Conservation (phyloP, 2,888 invertebrate species). For the Polyploca ridens region DNA sequence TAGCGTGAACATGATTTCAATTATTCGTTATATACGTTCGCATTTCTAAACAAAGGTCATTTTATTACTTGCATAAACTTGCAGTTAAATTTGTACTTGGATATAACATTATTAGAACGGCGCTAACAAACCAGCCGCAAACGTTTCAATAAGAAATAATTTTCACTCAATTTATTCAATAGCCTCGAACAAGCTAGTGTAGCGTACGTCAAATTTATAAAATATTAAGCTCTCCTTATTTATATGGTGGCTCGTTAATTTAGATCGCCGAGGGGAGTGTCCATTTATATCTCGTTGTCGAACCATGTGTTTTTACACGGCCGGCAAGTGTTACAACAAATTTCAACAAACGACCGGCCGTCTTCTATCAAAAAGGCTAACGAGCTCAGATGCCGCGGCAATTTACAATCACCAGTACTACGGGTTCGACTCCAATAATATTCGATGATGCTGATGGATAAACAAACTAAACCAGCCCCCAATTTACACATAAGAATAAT, state of each 20-base stretch:
- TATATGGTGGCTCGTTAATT: conserved; percentile 81
- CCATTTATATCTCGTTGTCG: conserved; percentile 81
- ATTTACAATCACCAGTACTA: conserved; percentile 69
- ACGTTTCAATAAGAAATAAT: conserved; percentile 32
- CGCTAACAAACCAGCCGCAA: neutral
- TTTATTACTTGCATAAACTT: conserved; percentile 19
- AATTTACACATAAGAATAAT: conserved; percentile 53
- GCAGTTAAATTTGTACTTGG: too few relatives aligned
- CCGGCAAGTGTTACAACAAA: conserved; percentile 77
- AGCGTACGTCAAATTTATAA: conserved; percentile 65
- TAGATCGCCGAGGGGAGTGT: conserved; percentile 80
- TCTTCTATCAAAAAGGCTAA: conserved; percentile 84
- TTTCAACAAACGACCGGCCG: conserved; percentile 78
- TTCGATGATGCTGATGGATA: conserved; percentile 73
- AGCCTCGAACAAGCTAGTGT: conserved; percentile 45
- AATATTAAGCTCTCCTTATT: conserved; percentile 76
- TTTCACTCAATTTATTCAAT: conserved; percentile 47
- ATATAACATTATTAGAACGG: neutral
- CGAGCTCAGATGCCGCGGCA: conserved; percentile 78
- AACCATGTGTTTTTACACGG: conserved; percentile 78
- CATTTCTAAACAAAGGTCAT: conserved; percentile 37
- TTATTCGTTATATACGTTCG: conserved; percentile 46
- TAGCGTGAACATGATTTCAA: conserved; percentile 63
- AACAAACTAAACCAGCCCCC: conserved; percentile 42
- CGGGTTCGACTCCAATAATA: conserved; percentile 67